phyloP scores from a whole-genome alignment of 2,113 vertebrate genomes.

The Pimephales promelas region DNA sequence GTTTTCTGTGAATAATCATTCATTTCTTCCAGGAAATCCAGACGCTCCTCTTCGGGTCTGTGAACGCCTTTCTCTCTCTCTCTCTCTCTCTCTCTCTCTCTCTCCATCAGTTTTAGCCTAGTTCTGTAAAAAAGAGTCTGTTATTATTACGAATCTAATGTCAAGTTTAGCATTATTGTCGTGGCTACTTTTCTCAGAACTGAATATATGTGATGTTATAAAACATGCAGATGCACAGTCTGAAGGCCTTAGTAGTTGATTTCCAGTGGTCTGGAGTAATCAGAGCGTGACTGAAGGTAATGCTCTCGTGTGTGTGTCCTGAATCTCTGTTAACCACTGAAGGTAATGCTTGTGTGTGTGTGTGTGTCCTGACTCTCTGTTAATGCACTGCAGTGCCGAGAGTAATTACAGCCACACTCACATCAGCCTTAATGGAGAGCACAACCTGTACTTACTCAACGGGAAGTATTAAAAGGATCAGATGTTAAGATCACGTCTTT shows the following conservation, averaged over 20 bases:
- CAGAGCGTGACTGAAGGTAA: background rate
- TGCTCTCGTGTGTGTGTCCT: background rate
- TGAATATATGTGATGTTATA: too few species aligned
- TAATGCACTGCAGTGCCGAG: background rate
- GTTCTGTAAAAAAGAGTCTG: background rate
- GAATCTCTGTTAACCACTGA: conserved; percentile 6
- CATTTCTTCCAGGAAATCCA: background rate
- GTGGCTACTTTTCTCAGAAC: background rate
- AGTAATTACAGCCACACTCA: background rate
- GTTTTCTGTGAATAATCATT: background rate
- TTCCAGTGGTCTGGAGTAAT: background rate
- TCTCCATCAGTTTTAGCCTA: background rate
- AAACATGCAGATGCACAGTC: background rate
- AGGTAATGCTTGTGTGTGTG: background rate
- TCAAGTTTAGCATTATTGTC: background rate
- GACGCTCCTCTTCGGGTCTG: background rate
- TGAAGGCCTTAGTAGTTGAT: background rate
- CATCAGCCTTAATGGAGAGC: background rate
- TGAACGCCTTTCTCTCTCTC: background rate
- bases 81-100: too few species aligned
- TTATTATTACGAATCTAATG: background rate
- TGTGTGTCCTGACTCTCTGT: background rate
- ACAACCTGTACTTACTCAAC: background rate
- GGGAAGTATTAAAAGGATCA: conserved; percentile 12
- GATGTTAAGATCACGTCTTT: background rate